phyloP scores from a whole-genome alignment of 2,797 vertebrate species.

The Tadarida brasiliensis region DNA sequence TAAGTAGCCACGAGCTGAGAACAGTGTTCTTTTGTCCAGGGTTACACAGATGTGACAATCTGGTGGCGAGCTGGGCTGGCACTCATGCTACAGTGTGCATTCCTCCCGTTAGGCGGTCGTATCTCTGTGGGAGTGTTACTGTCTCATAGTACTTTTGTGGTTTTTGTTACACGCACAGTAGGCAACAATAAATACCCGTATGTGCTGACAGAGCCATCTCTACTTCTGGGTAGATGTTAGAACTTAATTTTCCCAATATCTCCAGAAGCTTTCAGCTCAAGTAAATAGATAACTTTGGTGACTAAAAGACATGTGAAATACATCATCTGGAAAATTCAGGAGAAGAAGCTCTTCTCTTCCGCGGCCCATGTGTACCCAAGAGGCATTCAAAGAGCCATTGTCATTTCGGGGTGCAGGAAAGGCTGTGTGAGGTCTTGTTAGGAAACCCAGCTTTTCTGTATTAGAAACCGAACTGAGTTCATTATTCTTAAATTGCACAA shows the following conservation, averaged over 20 bases:
- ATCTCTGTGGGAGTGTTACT: background rate
- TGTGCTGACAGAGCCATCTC: background rate
- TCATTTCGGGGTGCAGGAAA: background rate
- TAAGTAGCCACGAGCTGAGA: background rate
- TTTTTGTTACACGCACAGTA: background rate
- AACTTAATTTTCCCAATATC: background rate
- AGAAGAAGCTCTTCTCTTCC: background rate
- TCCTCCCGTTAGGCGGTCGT: background rate
- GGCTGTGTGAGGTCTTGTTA: background rate
- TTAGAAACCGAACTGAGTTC: background rate
- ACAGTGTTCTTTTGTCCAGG: background rate
- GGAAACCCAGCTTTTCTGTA: background rate
- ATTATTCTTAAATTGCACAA: background rate
- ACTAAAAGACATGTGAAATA: background rate
- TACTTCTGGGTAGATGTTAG: background rate
- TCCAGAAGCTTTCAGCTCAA: background rate
- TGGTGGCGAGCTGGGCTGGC: background rate
- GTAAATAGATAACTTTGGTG: background rate
- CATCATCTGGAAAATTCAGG: background rate
- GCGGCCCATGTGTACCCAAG: background rate
- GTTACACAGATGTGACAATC: background rate
- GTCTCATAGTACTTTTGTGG: background rate
- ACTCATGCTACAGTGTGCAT: fast-evolving
- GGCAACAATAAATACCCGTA: background rate
- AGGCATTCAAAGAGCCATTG: background rate